phyloP scores from a whole-genome alignment of 2,797 vertebrate species.

The Acrocephalus scirpaceus region DNA sequence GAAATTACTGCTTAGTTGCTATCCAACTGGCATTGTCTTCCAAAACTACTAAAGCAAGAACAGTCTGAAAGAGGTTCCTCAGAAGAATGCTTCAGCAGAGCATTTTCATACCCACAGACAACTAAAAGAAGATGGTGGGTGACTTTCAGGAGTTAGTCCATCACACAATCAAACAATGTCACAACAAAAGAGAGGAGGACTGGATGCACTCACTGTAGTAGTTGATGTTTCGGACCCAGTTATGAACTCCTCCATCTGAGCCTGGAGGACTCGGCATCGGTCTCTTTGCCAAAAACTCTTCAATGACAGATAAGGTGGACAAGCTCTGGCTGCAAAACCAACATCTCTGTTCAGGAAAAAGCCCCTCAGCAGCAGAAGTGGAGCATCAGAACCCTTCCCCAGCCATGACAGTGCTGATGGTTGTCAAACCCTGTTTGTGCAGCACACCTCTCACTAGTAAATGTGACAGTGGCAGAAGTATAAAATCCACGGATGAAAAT shows the following conservation, averaged over 20 bases:
- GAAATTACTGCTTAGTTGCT: neutral
- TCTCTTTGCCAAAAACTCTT: conserved; percentile 93
- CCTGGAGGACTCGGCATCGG: conserved; percentile 80
- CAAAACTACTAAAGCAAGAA: neutral
- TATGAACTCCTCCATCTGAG: conserved; percentile 81
- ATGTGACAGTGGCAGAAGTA: neutral
- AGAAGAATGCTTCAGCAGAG: neutral
- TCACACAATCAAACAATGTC: neutral
- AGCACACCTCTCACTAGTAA: neutral
- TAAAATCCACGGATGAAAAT: neutral
- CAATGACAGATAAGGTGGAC: conserved; percentile 94
- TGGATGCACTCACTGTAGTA: conserved; percentile 91
- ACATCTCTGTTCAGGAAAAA: conserved; percentile 23
- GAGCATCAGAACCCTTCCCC: neutral
- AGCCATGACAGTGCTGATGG: neutral
- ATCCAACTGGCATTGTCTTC: neutral
- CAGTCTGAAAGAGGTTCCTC: neutral
- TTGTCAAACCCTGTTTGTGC: neutral
- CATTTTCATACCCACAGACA: neutral
- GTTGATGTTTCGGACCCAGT: conserved; percentile 93
- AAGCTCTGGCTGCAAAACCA: conserved; percentile 90
- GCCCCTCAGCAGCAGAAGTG: neutral
- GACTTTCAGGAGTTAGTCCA: neutral
- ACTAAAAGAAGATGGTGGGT: neutral
- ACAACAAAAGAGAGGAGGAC: neutral